These are phyloP conservation scores for Nycteola revayana DNA, from an alignment of 2,888 invertebrate species.

Conservation along the genomic window DNA sequence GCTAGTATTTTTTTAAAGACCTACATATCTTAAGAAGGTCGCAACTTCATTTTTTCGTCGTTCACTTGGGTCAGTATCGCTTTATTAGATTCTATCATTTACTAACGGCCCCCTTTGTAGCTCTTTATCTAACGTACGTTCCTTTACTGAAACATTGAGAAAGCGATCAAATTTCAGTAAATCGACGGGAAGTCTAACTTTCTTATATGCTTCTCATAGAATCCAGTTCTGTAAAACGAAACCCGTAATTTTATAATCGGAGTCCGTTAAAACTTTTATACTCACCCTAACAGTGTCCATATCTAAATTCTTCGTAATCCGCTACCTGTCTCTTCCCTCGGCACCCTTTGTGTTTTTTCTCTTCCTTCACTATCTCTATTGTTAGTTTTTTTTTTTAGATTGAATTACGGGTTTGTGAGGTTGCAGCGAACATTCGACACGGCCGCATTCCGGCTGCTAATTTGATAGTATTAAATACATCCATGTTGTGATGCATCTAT, in stretches of 20 bases:
- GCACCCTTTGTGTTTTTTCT: conserved; percentile 59
- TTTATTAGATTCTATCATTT: too few species aligned
- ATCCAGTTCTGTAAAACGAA: background rate
- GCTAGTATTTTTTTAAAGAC: too few species aligned
- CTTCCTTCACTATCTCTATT: conserved; percentile 47
- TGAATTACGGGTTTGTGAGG: conserved; percentile 71
- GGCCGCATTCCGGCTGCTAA: conserved; percentile 73
- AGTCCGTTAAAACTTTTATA: conserved; percentile 28
- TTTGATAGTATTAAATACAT: conserved; percentile 56
- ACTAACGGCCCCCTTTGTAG: too few species aligned
- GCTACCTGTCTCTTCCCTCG: conserved; percentile 77
- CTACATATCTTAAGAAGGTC: too few species aligned
- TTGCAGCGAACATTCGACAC: conserved; percentile 71
- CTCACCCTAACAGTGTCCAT: conserved; percentile 29
- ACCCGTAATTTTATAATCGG: conserved; percentile 10
- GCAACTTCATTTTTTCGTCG: too few species aligned
- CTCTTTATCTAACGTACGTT: too few species aligned
- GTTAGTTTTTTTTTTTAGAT: conserved; percentile 65
- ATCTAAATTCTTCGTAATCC: conserved; percentile 45
- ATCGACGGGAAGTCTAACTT: too few species aligned
- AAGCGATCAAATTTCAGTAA: too few species aligned
- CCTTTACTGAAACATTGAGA: too few species aligned
- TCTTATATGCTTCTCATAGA: too few species aligned
- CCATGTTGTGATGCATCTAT: conserved; percentile 28
- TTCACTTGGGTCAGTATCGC: too few species aligned